phyloP scores from a whole-genome alignment of 2,888 invertebrate species.

The Rapana venosa region DNA sequence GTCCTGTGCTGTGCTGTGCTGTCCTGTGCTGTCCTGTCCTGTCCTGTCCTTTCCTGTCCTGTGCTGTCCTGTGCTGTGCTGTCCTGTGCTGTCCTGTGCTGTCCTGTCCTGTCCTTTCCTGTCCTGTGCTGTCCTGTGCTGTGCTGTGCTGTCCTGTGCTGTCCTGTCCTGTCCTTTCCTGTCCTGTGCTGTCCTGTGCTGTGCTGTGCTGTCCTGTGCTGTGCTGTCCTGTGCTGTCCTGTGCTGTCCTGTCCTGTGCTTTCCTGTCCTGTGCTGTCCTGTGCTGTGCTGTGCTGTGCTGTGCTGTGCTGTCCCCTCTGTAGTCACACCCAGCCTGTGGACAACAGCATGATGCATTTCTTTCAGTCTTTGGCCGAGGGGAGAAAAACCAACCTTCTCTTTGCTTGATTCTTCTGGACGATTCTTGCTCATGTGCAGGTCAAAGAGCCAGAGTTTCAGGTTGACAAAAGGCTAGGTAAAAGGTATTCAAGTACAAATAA shows the following conservation, averaged over 20 bases:
- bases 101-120: neutral
- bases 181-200: conserved; percentile 4
- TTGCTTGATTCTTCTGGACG: too few species aligned
- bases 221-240: neutral
- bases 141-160: conserved; percentile 11
- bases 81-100: conserved; percentile 13
- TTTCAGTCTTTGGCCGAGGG: too few species aligned
- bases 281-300: neutral
- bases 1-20: neutral
- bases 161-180: conserved; percentile 4
- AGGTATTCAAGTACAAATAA: too few species aligned
- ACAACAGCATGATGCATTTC: too few species aligned
- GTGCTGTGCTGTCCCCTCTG: neutral
- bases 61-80: neutral
- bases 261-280: neutral
- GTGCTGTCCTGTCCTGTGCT: conserved; percentile 1
- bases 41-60: neutral
- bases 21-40: conserved; percentile 3
- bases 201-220: neutral
- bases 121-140: neutral
- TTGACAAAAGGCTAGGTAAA: too few species aligned
- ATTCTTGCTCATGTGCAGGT: too few species aligned
- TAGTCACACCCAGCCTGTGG: too few species aligned
- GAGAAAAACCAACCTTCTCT: too few species aligned
- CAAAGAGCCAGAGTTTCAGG: too few species aligned